Evolutionary conservation across 2,888 invertebrate species (phyloP).

Genomic region (Agonopterix arenella): DNA sequence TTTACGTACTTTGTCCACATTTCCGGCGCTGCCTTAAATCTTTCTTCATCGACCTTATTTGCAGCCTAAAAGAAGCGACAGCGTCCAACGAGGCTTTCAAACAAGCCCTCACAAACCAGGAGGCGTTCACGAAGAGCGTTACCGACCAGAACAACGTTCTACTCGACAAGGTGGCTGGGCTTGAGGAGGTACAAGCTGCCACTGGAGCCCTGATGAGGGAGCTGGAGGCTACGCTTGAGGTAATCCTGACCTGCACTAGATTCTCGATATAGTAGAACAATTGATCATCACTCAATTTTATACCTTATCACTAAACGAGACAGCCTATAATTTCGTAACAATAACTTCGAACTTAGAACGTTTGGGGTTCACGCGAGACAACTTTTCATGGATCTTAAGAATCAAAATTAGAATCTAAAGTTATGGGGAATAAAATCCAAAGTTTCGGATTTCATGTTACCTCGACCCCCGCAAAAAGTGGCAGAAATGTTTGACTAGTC

Average conservation of each 20-base stretch:
- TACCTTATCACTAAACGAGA: no score
- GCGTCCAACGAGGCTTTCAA: constrained; percentile 27
- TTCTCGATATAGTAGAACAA: no score
- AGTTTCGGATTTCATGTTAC: no score
- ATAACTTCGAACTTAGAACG: no score
- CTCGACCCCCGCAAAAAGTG: no score
- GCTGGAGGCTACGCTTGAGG: constrained; percentile 18
- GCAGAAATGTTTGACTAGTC: no score
- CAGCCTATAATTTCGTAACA: no score
- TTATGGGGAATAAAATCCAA: no score
- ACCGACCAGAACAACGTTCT: constrained; percentile 25
- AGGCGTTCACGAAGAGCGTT: constrained; percentile 24
- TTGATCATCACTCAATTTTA: no score
- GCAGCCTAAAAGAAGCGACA: constrained; percentile 25
- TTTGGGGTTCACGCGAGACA: no score
- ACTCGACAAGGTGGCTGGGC: constrained; percentile 23
- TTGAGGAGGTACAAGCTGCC: constrained; percentile 15
- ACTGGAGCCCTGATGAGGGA: constrained; percentile 6
- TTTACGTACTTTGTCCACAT: not conserved
- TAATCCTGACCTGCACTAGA: constrained; percentile 1
- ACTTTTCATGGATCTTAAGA: no score
- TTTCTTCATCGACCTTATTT: not conserved
- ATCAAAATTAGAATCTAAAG: no score
- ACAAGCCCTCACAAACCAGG: constrained; percentile 29
- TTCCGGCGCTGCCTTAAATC: not conserved